Percentiles rank a stretch among this genome's conserved stretches.
Conservation (phyloP, 2,888 invertebrate genomes). For the Bellardia bayeri region DNA sequence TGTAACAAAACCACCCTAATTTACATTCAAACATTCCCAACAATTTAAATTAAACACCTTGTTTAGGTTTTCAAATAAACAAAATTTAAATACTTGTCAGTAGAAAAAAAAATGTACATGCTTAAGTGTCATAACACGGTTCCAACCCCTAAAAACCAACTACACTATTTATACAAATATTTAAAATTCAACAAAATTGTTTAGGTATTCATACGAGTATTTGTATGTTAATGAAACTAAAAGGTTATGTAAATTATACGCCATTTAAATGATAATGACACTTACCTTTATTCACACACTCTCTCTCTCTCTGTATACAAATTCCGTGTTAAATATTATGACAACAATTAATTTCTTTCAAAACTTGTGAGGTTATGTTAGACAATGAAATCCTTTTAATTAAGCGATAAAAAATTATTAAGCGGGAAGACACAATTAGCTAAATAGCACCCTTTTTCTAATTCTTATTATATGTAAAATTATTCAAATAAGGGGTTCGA, state of each 20-base stretch:
- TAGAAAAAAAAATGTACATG: conserved; percentile 22
- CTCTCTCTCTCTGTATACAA: background rate
- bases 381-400: conserved; percentile 36
- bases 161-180: conserved; percentile 7
- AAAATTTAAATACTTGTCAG: conserved; percentile 58
- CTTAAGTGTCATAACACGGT: conserved; percentile 38
- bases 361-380: conserved; percentile 42
- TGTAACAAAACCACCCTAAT: conserved; percentile 51
- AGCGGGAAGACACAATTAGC: conserved; percentile 31
- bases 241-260: conserved; percentile 76
- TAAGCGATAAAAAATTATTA: conserved; percentile 28
- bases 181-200: conserved; percentile 36
- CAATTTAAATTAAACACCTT: conserved; percentile 71
- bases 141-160: conserved; percentile 57
- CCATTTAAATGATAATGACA: conserved; percentile 64
- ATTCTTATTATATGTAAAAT: conserved; percentile 61
- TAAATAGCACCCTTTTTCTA: conserved; percentile 52
- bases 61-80: conserved; percentile 46
- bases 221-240: background rate
- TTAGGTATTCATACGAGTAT: background rate
- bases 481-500: conserved; percentile 66
- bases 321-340: conserved; percentile 59
- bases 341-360: conserved; percentile 60
- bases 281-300: conserved; percentile 32
- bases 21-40: conserved; percentile 17